Conservation (phyloP, 2,888 invertebrate species). For the Protodeltote pygarga region DNA sequence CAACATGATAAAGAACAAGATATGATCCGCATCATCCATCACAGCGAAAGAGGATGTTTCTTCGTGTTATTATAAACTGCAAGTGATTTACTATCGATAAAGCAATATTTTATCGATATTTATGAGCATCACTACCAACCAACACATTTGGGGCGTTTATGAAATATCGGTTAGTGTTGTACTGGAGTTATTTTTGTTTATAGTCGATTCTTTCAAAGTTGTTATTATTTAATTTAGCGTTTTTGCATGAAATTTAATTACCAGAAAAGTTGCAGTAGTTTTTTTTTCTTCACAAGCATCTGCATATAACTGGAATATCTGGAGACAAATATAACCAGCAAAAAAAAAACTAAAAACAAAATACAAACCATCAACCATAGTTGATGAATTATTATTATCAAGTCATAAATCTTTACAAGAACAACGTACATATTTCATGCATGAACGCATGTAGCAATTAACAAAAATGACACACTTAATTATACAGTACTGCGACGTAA, state of each 20-base stretch:
- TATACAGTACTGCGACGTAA: background rate
- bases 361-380: slow-evolving; percentile 5
- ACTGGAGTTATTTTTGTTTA: slow-evolving; percentile 32
- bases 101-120: slow-evolving; percentile 54
- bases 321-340: too few species aligned
- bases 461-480: slow-evolving; percentile 22
- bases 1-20: slow-evolving; percentile 37
- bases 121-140: slow-evolving; percentile 49
- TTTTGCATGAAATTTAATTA: too few species aligned
- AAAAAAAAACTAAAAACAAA: background rate
- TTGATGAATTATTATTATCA: too few species aligned
- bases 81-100: slow-evolving; percentile 50
- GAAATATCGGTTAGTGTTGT: slow-evolving; percentile 37
- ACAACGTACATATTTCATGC: slow-evolving; percentile 14
- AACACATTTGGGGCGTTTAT: slow-evolving; percentile 44
- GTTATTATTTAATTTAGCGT: too few species aligned
- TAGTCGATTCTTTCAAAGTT: too few species aligned
- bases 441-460: slow-evolving; percentile 11
- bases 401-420: slow-evolving; percentile 8
- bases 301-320: too few species aligned
- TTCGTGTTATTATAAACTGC: slow-evolving; percentile 46
- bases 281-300: too few species aligned
- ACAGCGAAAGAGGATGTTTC: slow-evolving; percentile 43
- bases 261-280: too few species aligned
- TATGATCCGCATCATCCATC: slow-evolving; percentile 37